A percentile compares a stretch with the other conserved stretches of the same genome.
These are phyloP conservation scores for Bellardia bayeri DNA, from an alignment of 2,888 invertebrate genomes.

Conservation along the genomic window DNA sequence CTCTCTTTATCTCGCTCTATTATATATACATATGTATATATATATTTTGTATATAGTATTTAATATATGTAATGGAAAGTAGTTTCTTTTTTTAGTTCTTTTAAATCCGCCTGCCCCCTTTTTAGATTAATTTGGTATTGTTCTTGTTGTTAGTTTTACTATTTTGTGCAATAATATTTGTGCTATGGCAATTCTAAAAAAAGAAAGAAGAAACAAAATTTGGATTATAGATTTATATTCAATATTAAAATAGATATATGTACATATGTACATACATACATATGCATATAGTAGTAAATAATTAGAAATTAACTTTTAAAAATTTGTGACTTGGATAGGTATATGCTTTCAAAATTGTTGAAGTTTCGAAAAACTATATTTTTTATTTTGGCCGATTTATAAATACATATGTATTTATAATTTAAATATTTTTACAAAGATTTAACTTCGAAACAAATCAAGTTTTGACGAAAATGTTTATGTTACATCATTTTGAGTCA, in stretches of 20 bases:
- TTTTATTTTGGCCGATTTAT: too few relatives aligned
- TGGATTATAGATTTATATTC: not conserved
- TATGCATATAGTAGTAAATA: not conserved
- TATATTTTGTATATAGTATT: constrained; percentile 24
- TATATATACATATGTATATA: constrained; percentile 32
- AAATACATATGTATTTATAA: too few relatives aligned
- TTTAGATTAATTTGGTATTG: constrained; percentile 35
- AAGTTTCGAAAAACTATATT: too few relatives aligned
- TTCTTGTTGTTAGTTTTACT: constrained; percentile 45
- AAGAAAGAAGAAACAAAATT: constrained; percentile 2
- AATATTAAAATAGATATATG: too few relatives aligned
- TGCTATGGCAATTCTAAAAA: constrained; percentile 71
- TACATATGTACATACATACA: too few relatives aligned
- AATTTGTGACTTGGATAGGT: too few relatives aligned
- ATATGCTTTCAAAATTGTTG: too few relatives aligned
- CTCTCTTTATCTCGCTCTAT: not conserved
- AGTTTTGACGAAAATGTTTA: too few relatives aligned
- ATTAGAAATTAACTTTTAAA: too few relatives aligned
- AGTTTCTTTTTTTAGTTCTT: constrained; percentile 34
- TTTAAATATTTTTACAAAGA: too few relatives aligned
- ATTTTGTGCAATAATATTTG: constrained; percentile 71
- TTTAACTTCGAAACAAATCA: too few relatives aligned
- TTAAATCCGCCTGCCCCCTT: constrained; percentile 17
- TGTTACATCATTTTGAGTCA: too few relatives aligned
- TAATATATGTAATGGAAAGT: constrained; percentile 54